Evolutionary conservation across 2,888 invertebrate species (phyloP).

Genomic region (Euphydryas editha): DNA sequence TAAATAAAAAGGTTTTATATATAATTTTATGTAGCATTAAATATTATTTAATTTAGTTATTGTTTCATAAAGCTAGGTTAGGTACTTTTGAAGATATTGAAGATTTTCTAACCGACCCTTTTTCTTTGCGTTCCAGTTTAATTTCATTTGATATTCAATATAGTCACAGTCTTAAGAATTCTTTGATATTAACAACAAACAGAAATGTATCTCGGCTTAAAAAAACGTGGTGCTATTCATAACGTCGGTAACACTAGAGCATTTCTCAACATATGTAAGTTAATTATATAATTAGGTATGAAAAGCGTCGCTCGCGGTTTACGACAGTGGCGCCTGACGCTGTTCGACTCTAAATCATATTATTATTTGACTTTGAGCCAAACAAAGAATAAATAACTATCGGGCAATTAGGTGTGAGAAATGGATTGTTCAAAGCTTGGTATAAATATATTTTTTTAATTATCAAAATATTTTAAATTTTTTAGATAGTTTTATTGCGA

Average conservation of each 20-base stretch:
- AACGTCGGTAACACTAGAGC: background rate
- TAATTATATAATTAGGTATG: slow-evolving; percentile 42
- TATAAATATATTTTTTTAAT: slow-evolving; percentile 14
- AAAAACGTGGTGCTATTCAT: background rate
- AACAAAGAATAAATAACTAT: slow-evolving; percentile 48
- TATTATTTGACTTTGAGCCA: slow-evolving; percentile 74
- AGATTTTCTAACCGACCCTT: no score
- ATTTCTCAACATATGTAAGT: slow-evolving; percentile 21
- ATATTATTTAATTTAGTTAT: no score
- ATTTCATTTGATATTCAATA: no score
- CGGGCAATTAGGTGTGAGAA: slow-evolving; percentile 27
- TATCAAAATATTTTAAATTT: background rate
- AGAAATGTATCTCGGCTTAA: no score
- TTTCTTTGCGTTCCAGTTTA: no score
- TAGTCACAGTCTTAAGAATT: no score
- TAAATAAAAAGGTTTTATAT: no score
- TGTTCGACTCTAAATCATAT: slow-evolving; percentile 68
- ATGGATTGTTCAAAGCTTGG: slow-evolving; percentile 15
- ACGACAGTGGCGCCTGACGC: slow-evolving; percentile 68
- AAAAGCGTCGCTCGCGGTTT: slow-evolving; percentile 52
- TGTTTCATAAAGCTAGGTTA: no score
- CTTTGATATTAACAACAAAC: no score
- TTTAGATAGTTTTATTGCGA: no score
- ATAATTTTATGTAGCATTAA: no score
- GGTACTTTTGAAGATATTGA: no score